A percentile compares a stretch with the other conserved stretches of the same genome.
Conservation (phyloP, 2,113 vertebrate genomes). For the Ailurus styani region DNA sequence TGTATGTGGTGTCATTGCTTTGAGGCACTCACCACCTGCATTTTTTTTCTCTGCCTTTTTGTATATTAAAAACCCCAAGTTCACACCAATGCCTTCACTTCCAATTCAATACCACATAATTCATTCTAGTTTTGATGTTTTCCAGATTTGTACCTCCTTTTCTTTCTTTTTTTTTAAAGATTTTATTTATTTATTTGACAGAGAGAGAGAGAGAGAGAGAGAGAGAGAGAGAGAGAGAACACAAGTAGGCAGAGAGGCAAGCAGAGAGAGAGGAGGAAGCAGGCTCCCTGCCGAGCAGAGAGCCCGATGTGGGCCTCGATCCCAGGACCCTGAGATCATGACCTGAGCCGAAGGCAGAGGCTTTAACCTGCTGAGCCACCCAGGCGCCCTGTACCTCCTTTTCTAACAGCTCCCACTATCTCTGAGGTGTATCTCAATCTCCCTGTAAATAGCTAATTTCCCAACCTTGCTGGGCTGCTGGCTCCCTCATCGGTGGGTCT, state of each 20-base stretch:
- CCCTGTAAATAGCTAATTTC: background rate
- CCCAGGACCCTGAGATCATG: no score
- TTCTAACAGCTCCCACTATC: background rate
- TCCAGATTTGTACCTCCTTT: background rate
- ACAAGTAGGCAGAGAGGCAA: no score
- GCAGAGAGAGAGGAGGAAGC: no score
- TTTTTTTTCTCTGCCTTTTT: background rate
- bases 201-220: no score
- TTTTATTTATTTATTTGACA: no score
- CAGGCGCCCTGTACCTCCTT: background rate
- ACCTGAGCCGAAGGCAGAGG: no score
- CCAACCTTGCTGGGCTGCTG: background rate
- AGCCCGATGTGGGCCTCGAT: no score
- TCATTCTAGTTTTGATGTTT: background rate
- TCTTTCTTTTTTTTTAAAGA: no score
- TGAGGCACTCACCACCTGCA: background rate
- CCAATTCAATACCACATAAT: background rate
- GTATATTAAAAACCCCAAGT: background rate
- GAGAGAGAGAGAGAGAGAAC: no score
- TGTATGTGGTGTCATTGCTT: background rate
- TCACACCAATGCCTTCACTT: background rate
- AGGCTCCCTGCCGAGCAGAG: no score
- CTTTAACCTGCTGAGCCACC: no score
- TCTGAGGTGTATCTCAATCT: background rate
- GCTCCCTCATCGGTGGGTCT: background rate